phyloP scores from a whole-genome alignment of 1,140 invertebrate genomes.

The Antheraea mylitta region DNA sequence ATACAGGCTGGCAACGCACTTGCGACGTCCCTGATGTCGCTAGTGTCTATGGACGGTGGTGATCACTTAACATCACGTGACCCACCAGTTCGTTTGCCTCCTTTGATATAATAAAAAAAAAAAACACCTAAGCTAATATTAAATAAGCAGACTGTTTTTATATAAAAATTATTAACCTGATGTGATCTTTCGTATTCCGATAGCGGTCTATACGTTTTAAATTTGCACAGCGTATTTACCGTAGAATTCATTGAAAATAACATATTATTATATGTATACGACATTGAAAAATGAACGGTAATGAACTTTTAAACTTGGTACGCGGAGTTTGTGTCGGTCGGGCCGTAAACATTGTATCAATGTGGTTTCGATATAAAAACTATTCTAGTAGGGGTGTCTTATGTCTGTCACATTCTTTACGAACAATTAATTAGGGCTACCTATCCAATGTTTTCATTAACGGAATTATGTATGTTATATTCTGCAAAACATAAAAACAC shows the following conservation, averaged over 20 bases:
- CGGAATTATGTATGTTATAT: too few species aligned
- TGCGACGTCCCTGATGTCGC: too few species aligned
- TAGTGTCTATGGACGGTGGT: too few species aligned
- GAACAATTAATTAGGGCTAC: neutral
- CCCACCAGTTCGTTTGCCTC: too few species aligned
- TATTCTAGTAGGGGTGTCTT: slow-evolving; percentile 8
- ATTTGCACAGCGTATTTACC: slow-evolving; percentile 10
- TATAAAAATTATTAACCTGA: neutral
- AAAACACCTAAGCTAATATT: too few species aligned
- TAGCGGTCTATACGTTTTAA: neutral
- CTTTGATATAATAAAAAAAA: too few species aligned
- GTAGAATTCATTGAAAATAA: slow-evolving; percentile 24
- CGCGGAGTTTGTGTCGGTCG: slow-evolving; percentile 14
- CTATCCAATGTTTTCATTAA: neutral
- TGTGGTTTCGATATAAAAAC: slow-evolving; percentile 10
- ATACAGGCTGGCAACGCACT: too few species aligned
- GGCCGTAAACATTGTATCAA: slow-evolving; percentile 19
- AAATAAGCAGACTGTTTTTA: too few species aligned
- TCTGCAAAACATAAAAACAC: too few species aligned
- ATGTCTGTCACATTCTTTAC: slow-evolving; percentile 9
- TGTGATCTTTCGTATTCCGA: neutral
- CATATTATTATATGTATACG: slow-evolving; percentile 13
- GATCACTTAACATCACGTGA: too few species aligned
- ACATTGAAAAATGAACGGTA: slow-evolving; percentile 30
- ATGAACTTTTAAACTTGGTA: slow-evolving; percentile 36